phyloP scores from a whole-genome alignment of 92 coral and sea anemone species.

The Muricea muricata region DNA sequence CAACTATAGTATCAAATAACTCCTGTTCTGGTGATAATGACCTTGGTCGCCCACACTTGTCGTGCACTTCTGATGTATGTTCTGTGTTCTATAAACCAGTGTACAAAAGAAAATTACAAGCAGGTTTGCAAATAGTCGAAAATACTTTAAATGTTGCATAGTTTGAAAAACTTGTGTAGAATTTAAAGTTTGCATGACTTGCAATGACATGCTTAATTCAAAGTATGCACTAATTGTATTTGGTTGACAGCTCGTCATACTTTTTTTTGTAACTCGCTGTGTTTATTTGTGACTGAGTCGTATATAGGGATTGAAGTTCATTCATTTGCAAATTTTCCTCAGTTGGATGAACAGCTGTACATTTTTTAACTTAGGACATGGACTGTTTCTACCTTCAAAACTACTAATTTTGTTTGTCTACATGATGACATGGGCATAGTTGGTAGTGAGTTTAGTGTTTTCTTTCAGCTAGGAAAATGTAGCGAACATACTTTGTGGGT shows the following conservation, averaged over 20 bases:
- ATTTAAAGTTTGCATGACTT: slow-evolving; percentile 1
- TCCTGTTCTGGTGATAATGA: slow-evolving; percentile 11
- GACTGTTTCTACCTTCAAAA: background rate
- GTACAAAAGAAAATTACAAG: slow-evolving; percentile 13
- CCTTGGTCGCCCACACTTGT: background rate
- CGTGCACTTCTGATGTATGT: background rate
- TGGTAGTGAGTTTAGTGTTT: background rate
- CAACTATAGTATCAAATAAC: background rate
- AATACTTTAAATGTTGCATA: slow-evolving; percentile 11
- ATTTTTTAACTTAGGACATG: background rate
- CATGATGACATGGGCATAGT: background rate
- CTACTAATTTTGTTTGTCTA: background rate
- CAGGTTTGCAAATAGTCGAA: slow-evolving; percentile 9
- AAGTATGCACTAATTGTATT: background rate
- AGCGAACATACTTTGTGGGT: slow-evolving; percentile 19
- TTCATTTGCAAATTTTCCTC: background rate
- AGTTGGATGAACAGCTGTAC: background rate
- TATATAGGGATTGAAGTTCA: background rate
- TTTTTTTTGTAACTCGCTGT: background rate
- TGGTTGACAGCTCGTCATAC: background rate
- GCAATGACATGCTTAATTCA: slow-evolving; percentile 7
- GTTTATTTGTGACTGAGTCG: background rate
- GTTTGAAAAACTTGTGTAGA: slow-evolving; percentile 11
- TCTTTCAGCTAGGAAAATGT: background rate
- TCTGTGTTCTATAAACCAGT: background rate